These are phyloP conservation scores for Telmatochromis bifrenatus DNA, from an alignment of 2,113 vertebrate species.

Conservation along the genomic window DNA sequence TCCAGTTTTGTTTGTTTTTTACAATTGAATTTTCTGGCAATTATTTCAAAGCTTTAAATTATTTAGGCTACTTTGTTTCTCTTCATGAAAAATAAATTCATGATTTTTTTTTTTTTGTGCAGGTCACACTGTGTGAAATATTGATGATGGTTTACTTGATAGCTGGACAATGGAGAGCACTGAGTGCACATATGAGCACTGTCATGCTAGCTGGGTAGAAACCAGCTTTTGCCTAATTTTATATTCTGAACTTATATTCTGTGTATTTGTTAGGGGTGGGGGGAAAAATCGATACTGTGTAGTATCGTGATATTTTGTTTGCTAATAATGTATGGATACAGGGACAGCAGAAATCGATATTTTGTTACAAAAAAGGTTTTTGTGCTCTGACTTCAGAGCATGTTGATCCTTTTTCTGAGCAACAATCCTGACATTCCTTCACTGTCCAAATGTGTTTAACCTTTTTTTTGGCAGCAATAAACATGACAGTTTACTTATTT, in stretches of 20 bases:
- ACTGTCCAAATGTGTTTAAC: too few species aligned
- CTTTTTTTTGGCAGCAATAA: too few species aligned
- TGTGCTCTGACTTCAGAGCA: too few species aligned
- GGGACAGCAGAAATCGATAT: too few species aligned
- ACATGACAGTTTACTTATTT: too few species aligned
- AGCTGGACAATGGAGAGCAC: neutral
- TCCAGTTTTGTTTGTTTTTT: neutral
- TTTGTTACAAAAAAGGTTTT: too few species aligned
- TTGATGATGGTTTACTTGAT: neutral
- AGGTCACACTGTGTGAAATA: neutral
- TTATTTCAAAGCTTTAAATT: neutral
- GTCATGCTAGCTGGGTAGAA: neutral
- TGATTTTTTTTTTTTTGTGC: neutral
- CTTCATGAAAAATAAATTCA: neutral
- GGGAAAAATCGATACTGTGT: accelerated
- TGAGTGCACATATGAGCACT: neutral
- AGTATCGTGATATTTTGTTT: too few species aligned
- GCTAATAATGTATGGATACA: too few species aligned
- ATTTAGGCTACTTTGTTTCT: neutral
- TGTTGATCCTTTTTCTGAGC: too few species aligned
- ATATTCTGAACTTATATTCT: neutral
- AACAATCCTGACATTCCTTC: too few species aligned
- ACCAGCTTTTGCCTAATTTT: neutral
- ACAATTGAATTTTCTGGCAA: neutral
- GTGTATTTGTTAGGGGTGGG: neutral